Percentiles rank a stretch among this genome's conserved stretches.
Evolutionary conservation across 2,113 vertebrate genomes (phyloP).

Genomic region (Heterocephalus glaber): DNA sequence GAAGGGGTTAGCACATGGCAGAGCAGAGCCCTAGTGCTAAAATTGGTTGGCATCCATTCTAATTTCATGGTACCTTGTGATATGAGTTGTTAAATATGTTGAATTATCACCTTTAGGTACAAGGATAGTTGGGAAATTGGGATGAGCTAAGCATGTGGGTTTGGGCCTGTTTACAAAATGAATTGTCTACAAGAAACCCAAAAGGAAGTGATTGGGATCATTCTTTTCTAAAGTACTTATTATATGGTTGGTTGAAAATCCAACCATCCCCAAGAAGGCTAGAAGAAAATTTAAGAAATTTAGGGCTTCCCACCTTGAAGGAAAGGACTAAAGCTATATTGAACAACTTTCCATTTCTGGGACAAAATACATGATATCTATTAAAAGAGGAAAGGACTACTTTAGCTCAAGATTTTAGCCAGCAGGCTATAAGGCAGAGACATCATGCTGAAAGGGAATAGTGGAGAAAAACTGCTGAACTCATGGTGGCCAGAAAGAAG

Average conservation of each 20-base stretch:
- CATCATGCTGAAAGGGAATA: background rate
- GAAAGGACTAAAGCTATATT: background rate
- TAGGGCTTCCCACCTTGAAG: background rate
- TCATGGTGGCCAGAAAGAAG: background rate
- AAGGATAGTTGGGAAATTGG: background rate
- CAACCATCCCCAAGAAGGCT: background rate
- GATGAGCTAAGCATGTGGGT: too few relatives aligned
- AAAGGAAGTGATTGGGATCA: background rate
- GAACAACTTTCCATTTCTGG: background rate
- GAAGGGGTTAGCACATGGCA: background rate
- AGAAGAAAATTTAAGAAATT: background rate
- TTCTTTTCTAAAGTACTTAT: background rate
- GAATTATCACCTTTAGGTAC: background rate
- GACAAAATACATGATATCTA: background rate
- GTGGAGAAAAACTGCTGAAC: background rate
- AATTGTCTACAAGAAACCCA: background rate
- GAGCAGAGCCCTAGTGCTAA: fast-evolving
- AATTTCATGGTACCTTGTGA: background rate
- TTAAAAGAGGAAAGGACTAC: background rate
- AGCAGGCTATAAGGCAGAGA: background rate
- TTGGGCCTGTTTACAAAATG: background rate
- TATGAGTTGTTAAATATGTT: background rate
- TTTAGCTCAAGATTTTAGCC: background rate
- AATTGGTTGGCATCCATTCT: background rate
- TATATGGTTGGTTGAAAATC: background rate